phyloP scores from a whole-genome alignment of 1,140 invertebrate genomes.

The Helicoverpa zea region DNA sequence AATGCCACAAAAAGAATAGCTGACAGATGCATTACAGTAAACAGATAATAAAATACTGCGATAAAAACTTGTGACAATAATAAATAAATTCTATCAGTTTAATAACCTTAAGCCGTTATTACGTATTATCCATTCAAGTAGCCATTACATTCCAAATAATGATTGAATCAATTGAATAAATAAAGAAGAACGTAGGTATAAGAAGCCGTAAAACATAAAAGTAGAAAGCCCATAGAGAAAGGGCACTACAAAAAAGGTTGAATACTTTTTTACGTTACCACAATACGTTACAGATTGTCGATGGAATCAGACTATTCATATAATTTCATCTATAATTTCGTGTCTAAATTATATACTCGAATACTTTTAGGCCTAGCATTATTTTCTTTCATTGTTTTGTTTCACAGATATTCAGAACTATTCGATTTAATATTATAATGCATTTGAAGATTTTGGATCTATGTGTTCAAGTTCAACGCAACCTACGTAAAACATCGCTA shows the following conservation, averaged over 20 bases:
- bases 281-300: slow-evolving; percentile 70
- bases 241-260: slow-evolving; percentile 69
- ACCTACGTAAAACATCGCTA: not conserved
- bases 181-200: slow-evolving; percentile 55
- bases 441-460: not conserved
- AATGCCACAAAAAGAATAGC: slow-evolving; percentile 18
- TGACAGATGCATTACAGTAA: slow-evolving; percentile 40
- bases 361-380: slow-evolving; percentile 26
- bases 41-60: slow-evolving; percentile 14
- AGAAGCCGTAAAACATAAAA: slow-evolving; percentile 63
- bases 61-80: slow-evolving; percentile 18
- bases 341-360: slow-evolving; percentile 63
- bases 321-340: slow-evolving; percentile 69
- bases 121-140: not conserved
- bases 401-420: not conserved
- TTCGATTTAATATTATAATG: not conserved
- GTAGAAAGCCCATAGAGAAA: slow-evolving; percentile 78
- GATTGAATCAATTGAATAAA: slow-evolving; percentile 47
- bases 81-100: not conserved
- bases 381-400: slow-evolving; percentile 30
- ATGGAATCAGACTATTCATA: slow-evolving; percentile 62
- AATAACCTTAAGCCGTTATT: slow-evolving; percentile 13
- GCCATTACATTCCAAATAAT: not conserved
- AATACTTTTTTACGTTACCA: slow-evolving; percentile 67
- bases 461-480: not conserved